phyloP scores from a whole-genome alignment of 2,888 invertebrate genomes.

The Aromia moschata region DNA sequence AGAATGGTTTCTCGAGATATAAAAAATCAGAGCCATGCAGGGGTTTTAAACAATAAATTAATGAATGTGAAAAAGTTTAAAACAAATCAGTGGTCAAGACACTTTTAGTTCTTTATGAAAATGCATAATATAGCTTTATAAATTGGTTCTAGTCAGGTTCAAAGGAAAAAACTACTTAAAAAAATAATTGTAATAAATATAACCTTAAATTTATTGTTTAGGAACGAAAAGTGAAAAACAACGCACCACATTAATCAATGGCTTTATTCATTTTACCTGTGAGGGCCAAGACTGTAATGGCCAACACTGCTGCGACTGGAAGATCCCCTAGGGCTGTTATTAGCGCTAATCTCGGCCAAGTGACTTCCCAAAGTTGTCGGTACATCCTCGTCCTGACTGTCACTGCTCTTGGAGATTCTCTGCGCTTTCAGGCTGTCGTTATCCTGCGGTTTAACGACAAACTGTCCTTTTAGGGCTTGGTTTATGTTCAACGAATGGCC shows the following conservation, averaged over 20 bases:
- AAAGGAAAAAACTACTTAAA: too few species aligned
- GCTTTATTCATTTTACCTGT: too few species aligned
- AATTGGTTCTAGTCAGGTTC: too few species aligned
- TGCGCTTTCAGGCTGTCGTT: constrained; percentile 74
- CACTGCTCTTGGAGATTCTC: constrained; percentile 56
- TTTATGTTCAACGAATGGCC: constrained; percentile 59
- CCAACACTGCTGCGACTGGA: constrained; percentile 63
- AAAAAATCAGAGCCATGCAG: too few species aligned
- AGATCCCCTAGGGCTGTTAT: constrained; percentile 61
- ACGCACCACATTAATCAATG: not conserved
- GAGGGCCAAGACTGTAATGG: constrained; percentile 61
- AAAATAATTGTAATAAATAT: too few species aligned
- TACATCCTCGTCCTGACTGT: constrained; percentile 12
- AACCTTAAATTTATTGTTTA: too few species aligned
- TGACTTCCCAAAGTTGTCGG: constrained; percentile 23
- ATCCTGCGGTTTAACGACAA: constrained; percentile 72
- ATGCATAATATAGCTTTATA: too few species aligned
- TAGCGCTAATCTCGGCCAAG: constrained; percentile 32
- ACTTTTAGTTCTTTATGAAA: too few species aligned
- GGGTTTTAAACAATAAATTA: too few species aligned
- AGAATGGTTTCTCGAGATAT: too few species aligned
- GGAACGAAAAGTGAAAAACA: not conserved
- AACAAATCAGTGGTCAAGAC: too few species aligned
- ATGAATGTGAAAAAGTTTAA: too few species aligned
- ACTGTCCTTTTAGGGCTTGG: constrained; percentile 65